Evolutionary conservation across 2,113 vertebrate species (phyloP).

Genomic region (Plotosus lineatus): DNA sequence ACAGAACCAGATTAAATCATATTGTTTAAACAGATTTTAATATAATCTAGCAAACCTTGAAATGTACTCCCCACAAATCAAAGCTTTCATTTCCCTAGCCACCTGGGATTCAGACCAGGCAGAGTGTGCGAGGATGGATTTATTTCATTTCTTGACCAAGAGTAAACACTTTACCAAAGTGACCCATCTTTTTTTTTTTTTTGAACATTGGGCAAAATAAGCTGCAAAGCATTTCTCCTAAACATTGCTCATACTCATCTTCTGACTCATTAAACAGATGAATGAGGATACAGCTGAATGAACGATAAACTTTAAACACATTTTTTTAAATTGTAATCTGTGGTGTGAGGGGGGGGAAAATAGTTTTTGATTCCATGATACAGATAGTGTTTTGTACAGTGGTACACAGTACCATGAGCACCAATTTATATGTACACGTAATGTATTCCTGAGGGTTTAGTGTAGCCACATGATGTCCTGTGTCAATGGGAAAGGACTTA

Average conservation of each 20-base stretch:
- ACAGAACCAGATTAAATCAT: slow-evolving; percentile 45
- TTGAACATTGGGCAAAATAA: no score
- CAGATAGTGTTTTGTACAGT: not conserved
- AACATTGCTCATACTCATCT: not conserved
- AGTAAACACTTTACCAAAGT: slow-evolving; percentile 66
- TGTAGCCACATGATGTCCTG: slow-evolving; percentile 24
- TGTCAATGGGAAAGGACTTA: slow-evolving; percentile 9
- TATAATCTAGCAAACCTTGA: slow-evolving; percentile 52
- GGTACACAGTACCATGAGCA: slow-evolving; percentile 7
- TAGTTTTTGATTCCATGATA: slow-evolving; percentile 14
- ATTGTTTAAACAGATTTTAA: slow-evolving; percentile 56
- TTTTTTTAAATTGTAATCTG: not conserved
- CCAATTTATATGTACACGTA: slow-evolving; percentile 42
- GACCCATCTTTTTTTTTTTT: slow-evolving; percentile 41
- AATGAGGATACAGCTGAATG: slow-evolving; percentile 13
- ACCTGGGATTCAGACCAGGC: slow-evolving; percentile 49
- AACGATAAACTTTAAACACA: not conserved
- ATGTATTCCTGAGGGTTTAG: slow-evolving; percentile 35
- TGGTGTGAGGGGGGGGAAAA: not conserved
- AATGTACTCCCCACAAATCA: slow-evolving; percentile 12
- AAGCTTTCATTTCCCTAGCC: slow-evolving; percentile 39
- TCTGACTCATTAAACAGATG: not conserved
- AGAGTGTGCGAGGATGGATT: slow-evolving; percentile 41
- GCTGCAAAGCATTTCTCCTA: slow-evolving; percentile 14
- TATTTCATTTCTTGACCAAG: slow-evolving; percentile 69